A percentile compares a stretch with the other conserved stretches of the same genome.
These are phyloP conservation scores for Siniperca obscura DNA, from an alignment of 2,797 vertebrate genomes.

Conservation along the genomic window DNA sequence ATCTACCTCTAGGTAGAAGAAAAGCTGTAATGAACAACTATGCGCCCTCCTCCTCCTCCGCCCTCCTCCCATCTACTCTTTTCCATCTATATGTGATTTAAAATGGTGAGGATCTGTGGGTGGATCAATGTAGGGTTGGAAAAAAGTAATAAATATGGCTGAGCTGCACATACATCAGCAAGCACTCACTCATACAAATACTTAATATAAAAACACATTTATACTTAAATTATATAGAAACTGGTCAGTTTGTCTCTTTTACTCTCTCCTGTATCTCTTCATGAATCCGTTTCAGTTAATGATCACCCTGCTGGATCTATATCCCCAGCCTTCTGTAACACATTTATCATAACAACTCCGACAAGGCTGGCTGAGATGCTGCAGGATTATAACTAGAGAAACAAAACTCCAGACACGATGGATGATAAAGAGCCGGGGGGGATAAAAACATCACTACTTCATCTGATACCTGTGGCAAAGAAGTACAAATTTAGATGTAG, in stretches of 20 bases:
- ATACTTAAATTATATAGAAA: background rate
- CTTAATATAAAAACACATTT: conserved; percentile 9
- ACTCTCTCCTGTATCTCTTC: conserved; percentile 31
- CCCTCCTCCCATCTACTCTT: conserved; percentile 3
- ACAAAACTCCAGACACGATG: conserved; percentile 50
- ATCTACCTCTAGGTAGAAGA: conserved; percentile 75
- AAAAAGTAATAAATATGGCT: conserved; percentile 34
- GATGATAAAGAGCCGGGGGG: conserved; percentile 48
- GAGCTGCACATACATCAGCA: conserved; percentile 21
- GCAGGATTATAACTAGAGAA: conserved; percentile 47
- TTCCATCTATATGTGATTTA: conserved; percentile 55
- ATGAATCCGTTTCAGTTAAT: conserved; percentile 49
- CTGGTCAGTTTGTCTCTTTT: background rate
- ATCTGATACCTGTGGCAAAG: conserved; percentile 31
- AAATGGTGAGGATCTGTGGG: conserved; percentile 54
- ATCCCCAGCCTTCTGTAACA: conserved; percentile 40
- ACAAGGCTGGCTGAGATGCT: conserved; percentile 40
- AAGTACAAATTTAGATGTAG: conserved; percentile 18
- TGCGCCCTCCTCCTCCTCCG: background rate
- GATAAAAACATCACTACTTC: conserved; percentile 36
- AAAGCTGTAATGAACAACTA: conserved; percentile 75
- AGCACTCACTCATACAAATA: conserved; percentile 19
- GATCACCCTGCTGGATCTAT: conserved; percentile 48
- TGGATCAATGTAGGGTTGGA: conserved; percentile 51
- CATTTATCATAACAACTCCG: conserved; percentile 45